Evolutionary conservation across 2,113 vertebrate species (phyloP).

Genomic region (Malaclemys terrapin): DNA sequence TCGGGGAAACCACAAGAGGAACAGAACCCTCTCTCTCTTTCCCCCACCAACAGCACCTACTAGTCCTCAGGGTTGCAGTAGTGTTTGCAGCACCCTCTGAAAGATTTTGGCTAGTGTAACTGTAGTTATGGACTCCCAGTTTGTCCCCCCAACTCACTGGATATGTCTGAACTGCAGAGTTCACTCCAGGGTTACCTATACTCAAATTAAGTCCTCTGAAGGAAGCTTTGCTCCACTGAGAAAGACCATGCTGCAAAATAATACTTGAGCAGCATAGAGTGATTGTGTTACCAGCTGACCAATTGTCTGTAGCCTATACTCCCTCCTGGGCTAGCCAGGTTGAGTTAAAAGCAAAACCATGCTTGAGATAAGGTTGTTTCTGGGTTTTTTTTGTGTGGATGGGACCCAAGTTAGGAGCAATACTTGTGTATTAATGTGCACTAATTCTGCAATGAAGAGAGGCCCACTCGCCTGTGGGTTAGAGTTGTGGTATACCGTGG

Average conservation of each 20-base stretch:
- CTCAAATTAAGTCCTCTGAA: not conserved
- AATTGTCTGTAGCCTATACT: not conserved
- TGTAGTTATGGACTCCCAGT: not conserved
- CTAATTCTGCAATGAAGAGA: not conserved
- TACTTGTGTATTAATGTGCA: not conserved
- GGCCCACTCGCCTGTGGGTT: not conserved
- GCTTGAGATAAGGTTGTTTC: not conserved
- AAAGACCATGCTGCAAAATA: not conserved
- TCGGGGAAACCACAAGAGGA: not conserved
- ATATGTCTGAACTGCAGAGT: not conserved
- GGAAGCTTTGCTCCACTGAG: not conserved
- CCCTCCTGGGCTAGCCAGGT: not conserved
- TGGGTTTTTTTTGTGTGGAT: not conserved
- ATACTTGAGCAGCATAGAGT: not conserved
- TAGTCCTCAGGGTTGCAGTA: not conserved
- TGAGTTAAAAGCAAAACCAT: not conserved
- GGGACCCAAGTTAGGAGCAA: not conserved
- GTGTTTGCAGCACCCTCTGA: not conserved
- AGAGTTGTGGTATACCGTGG: not conserved
- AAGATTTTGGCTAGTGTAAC: not conserved
- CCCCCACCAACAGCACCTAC: not conserved
- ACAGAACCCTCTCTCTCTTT: not conserved
- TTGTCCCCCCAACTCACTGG: not conserved
- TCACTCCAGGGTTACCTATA: not conserved
- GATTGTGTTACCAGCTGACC: not conserved